Base-by-base conservation (phyloP, 2,113 vertebrate species). In the Petromus typicus region DNA sequence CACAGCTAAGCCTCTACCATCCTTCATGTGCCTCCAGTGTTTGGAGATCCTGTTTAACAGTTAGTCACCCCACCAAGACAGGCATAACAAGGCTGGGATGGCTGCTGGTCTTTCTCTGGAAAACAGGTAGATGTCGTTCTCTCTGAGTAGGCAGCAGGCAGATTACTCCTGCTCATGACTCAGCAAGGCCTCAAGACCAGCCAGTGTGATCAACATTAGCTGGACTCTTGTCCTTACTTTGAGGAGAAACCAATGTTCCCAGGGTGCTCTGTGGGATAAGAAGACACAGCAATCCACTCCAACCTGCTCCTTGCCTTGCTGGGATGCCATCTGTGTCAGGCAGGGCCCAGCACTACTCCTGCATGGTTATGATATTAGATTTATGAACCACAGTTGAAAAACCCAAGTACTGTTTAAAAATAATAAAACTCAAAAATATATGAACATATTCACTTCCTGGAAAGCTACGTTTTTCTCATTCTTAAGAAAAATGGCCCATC, bases 391-490 rank as follows among this genome's bases (percentile, higher is more conserved):
- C 40, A 17, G 84, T 89, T 82, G 20, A 63, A 84, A 84, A 73
- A 40, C 14, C 12, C 11, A 87, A 86, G 48, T 61, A 67, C 17
- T 81, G 1, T 89, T 84, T 22, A 79, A 61, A 93, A 85, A 69
- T 57, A 73, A 54, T 73, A 63, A 43, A 95, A 85, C 17, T 22
- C 67, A 97, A 64, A 95, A 83, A 84, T 76, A 25, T 18, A 79
- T 93, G 34, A 30, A 75, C 30, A 76, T 27, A 56, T 94, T 93
- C 51, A 93, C 48, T 78, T 25, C 56, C 86, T 78, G 64, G 56
- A 95, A 95, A 87, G 10, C 43, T 40, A 63, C 23, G 11, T 75
- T 95, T 95, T 80, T 91, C 37, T 78, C 54, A 88, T 86, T 91
- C 51, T 93, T 87, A 89, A 45, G 89, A 80, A 92, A 80, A 89